Conservation (phyloP, 2,888 invertebrate species). For the Microctonus brassicae region DNA sequence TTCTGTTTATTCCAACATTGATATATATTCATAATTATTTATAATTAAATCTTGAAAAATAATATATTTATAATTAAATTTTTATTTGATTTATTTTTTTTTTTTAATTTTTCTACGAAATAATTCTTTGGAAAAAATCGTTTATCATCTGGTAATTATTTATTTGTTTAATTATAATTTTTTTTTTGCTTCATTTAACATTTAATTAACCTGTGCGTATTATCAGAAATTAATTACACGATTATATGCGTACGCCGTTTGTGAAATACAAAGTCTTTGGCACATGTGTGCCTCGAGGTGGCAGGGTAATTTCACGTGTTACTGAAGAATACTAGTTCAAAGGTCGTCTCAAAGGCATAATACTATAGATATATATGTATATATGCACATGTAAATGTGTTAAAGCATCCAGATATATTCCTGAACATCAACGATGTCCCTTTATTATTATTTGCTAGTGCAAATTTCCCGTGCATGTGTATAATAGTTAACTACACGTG, state of each 20-base stretch:
- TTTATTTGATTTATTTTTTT: too few species aligned
- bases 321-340: background rate
- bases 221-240: background rate
- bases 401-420: background rate
- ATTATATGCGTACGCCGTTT: background rate
- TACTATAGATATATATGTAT: background rate
- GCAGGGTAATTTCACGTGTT: background rate
- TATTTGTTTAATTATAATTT: too few species aligned
- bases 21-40: too few species aligned
- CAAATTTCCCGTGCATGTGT: background rate
- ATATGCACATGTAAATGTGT: background rate
- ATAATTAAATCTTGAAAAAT: too few species aligned
- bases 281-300: background rate
- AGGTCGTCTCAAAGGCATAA: background rate
- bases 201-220: too few species aligned
- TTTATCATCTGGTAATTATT: too few species aligned
- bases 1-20: too few species aligned
- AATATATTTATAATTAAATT: too few species aligned
- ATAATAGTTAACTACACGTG: background rate
- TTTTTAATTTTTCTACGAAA: too few species aligned
- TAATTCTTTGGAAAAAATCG: too few species aligned
- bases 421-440: background rate
- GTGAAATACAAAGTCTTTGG: slow-evolving; percentile 1
- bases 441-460: background rate
- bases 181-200: too few species aligned